These are phyloP conservation scores for Carapus acus DNA, from an alignment of 2,797 vertebrate genomes.

Conservation along the genomic window DNA sequence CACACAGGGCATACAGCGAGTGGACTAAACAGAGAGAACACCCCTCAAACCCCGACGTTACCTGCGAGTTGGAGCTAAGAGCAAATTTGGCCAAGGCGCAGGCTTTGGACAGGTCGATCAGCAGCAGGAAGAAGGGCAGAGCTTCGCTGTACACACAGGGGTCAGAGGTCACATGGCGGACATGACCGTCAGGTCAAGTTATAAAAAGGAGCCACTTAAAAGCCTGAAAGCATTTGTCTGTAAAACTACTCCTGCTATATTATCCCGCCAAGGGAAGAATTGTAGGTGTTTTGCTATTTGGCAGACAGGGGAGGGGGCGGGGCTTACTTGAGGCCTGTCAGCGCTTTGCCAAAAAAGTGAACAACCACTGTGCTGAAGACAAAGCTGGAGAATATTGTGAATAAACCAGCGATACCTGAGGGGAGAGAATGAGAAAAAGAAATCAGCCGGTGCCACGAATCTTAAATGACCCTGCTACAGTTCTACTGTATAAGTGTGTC, in stretches of 20 bases:
- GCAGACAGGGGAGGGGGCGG: too few relatives aligned
- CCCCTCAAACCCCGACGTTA: constrained; percentile 49
- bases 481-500: too few relatives aligned
- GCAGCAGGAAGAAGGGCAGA: constrained; percentile 91
- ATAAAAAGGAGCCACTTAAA: too few relatives aligned
- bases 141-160: constrained; percentile 85
- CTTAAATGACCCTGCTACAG: too few relatives aligned
- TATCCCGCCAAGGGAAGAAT: too few relatives aligned
- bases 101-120: constrained; percentile 94
- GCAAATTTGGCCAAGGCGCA: constrained; percentile 94
- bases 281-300: too few relatives aligned
- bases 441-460: neutral
- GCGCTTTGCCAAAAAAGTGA: constrained; percentile 94
- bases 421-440: neutral
- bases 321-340: constrained; percentile 91
- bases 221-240: too few relatives aligned
- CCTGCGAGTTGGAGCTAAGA: constrained; percentile 96
- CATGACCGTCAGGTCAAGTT: too few relatives aligned
- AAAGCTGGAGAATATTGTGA: constrained; percentile 98
- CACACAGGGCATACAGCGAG: too few relatives aligned
- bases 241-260: too few relatives aligned
- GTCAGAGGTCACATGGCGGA: too few relatives aligned
- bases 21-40: too few relatives aligned
- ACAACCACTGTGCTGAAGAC: constrained; percentile 97
- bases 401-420: constrained; percentile 92